Base-by-base conservation (phyloP, 2,888 invertebrate genomes). In the Dorcus hopei region DNA sequence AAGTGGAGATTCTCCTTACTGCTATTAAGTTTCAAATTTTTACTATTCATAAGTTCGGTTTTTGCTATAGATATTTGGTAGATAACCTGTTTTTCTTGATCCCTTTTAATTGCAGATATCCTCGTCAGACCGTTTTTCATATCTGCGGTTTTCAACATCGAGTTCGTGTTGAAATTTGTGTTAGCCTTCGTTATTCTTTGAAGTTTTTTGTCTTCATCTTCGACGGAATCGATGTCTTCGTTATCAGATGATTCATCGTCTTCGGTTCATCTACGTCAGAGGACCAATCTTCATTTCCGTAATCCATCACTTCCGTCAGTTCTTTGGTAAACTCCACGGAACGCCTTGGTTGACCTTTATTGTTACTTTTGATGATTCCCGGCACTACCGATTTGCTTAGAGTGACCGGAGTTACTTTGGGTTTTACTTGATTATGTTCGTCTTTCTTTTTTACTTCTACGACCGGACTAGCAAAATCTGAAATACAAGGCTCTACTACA, bases 231-330 rank as follows among this genome's bases (percentile, higher is more conserved):
- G n/a, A n/a, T 72, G 11, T 71, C 69, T 65, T 74, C 75, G 11
- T 73, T 71, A 49, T 76, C 74, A 3, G 65, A 62, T 11, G 65
- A 64, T 70, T 72, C 6, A 52, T 45, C 38, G 59, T 52, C 52
- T 81, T 81, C 57, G 84, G 78, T 71, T 84, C 82, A 70, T 85
- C 84, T 63, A 85, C 85, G 58, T 80, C 83, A 53, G 89, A 89
- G 0, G 87, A 86, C 85, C 89, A 89, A 66, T 87, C 87, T 70
- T 93, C 93, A 23, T 94, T 94, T 45, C 94, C 94, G 72, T 87
- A 92, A 53, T 94, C 94, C 72, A 95, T 95, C 23, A 95, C 86
- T 76, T 91, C 87, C 62, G 85, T 83, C 50, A 90, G 83, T 72
- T 90, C 87, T 69, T 87, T 88, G 11, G 87, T 88, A 73, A 93